Evolutionary conservation across 1,140 invertebrate genomes (phyloP).

Genomic region (Chymomyza costata): DNA sequence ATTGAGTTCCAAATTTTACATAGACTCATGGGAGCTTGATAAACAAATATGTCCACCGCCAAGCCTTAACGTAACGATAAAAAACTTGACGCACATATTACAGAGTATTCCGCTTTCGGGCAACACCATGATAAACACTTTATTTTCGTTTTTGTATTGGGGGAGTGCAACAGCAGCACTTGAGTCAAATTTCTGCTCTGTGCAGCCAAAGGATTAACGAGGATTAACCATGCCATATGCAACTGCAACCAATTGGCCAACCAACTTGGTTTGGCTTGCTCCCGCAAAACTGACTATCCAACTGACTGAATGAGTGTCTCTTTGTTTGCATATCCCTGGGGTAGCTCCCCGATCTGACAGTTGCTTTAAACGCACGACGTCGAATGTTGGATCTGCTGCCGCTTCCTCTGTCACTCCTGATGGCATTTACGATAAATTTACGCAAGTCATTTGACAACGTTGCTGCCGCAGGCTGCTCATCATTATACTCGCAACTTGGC

Average conservation of each 20-base stretch:
- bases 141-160: too few species aligned
- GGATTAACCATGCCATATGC: constrained; percentile 47
- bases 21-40: too few species aligned
- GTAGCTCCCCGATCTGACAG: not conserved
- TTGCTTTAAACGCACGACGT: constrained; percentile 12
- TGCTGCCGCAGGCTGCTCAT: constrained; percentile 38
- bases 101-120: too few species aligned
- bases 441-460: constrained; percentile 74
- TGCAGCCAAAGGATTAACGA: constrained; percentile 56
- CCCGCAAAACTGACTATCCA: constrained; percentile 6
- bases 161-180: constrained; percentile 15
- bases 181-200: constrained; percentile 50
- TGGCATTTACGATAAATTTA: constrained; percentile 74
- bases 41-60: too few species aligned
- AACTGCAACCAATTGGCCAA: constrained; percentile 36
- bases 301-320: constrained; percentile 17
- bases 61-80: too few species aligned
- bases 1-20: too few species aligned
- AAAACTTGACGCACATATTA: too few species aligned
- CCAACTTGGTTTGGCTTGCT: not conserved
- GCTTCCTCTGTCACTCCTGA: constrained; percentile 36
- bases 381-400: constrained; percentile 20
- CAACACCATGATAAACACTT: too few species aligned
- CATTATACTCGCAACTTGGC: constrained; percentile 58
- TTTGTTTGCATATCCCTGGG: not conserved